Conservation (phyloP, 2,113 vertebrate genomes). For the Gila orcuttii region DNA sequence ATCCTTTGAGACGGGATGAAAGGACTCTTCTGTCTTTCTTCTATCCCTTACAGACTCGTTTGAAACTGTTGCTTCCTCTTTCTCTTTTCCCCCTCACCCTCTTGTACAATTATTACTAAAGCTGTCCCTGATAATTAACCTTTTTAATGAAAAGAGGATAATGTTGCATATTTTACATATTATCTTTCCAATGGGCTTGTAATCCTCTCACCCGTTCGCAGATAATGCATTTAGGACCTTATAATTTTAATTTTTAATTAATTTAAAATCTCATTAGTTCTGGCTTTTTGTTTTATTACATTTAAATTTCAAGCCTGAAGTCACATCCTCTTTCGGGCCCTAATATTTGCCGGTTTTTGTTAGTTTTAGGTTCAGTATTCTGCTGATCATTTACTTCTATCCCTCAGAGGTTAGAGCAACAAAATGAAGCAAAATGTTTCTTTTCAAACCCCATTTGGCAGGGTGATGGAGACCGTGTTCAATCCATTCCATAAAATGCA, state of each 20-base stretch:
- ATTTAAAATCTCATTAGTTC: constrained; percentile 34
- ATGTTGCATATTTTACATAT: constrained; percentile 32
- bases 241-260: constrained; percentile 13
- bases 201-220: constrained; percentile 21
- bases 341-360: neutral
- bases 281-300: constrained; percentile 28
- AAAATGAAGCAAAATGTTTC: neutral
- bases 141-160: constrained; percentile 35
- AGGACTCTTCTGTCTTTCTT: constrained; percentile 3
- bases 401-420: neutral
- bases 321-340: neutral
- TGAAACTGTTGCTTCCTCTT: constrained; percentile 4
- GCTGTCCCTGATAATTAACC: constrained; percentile 33
- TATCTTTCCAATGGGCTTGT: constrained; percentile 32
- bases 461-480: too few species aligned
- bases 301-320: constrained; percentile 17
- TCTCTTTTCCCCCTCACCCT: neutral
- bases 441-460: neutral
- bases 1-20: constrained; percentile 26
- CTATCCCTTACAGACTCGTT: neutral
- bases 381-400: constrained; percentile 12
- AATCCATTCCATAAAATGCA: too few species aligned
- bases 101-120: constrained; percentile 13
- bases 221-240: neutral
- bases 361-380: neutral